A percentile compares a stretch with the other conserved stretches of the same genome.
Evolutionary conservation across 2,888 invertebrate species (phyloP).

Genomic region (Amaurobius ferox): DNA sequence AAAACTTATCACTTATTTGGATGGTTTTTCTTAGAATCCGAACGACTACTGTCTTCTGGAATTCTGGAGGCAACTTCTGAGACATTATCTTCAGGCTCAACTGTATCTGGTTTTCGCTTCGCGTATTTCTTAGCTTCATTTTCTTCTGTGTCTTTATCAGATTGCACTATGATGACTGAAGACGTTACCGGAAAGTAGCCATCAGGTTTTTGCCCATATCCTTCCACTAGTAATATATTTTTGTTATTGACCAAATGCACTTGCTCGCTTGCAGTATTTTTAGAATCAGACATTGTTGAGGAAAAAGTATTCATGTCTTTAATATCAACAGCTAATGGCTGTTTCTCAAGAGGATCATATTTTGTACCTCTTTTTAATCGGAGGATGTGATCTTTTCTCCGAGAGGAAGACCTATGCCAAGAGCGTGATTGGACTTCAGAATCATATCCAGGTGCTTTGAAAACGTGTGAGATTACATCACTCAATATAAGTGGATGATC

Average conservation of each 20-base stretch:
- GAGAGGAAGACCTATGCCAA: background rate
- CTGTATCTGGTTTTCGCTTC: background rate
- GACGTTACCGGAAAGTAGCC: slow-evolving; percentile 35
- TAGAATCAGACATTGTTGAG: background rate
- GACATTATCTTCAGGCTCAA: background rate
- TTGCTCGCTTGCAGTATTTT: background rate
- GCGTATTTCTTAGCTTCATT: background rate
- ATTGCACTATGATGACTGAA: slow-evolving; percentile 31
- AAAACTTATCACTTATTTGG: background rate
- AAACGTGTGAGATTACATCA: slow-evolving; percentile 50
- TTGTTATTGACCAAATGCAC: background rate
- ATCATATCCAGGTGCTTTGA: slow-evolving; percentile 64
- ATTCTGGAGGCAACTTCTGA: background rate
- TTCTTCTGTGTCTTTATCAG: background rate
- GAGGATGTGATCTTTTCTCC: background rate
- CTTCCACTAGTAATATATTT: background rate
- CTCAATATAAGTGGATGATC: slow-evolving; percentile 20
- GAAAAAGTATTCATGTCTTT: no score
- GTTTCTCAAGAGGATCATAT: background rate
- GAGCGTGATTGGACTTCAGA: slow-evolving; percentile 34
- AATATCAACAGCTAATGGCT: background rate
- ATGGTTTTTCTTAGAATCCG: background rate
- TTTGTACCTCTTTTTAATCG: background rate
- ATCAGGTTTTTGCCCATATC: background rate
- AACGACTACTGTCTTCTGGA: background rate